A percentile compares a stretch with the other conserved stretches of the same genome.
Conservation (phyloP, 2,797 vertebrate species). For the Coregonus ussuriensis region DNA sequence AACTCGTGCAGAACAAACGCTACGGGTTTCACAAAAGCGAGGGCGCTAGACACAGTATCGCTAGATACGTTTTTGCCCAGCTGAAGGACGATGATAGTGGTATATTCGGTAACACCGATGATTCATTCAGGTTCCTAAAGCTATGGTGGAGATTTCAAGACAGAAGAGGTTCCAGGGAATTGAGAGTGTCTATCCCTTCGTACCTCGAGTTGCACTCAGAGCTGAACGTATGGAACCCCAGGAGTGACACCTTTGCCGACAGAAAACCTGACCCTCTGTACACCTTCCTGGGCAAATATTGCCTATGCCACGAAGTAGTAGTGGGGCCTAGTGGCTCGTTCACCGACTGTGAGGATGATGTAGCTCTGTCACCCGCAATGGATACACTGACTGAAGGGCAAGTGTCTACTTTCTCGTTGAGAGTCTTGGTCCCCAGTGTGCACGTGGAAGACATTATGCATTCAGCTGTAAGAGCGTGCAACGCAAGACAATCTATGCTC, state of each 20-base stretch:
- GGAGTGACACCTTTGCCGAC: background rate
- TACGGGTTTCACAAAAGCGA: background rate
- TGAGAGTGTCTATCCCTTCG: background rate
- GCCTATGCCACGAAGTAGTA: constrained; percentile 8
- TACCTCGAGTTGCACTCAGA: background rate
- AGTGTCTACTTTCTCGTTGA: background rate
- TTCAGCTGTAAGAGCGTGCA: background rate
- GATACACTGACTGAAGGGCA: background rate
- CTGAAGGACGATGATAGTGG: background rate
- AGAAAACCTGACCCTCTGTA: constrained; percentile 13
- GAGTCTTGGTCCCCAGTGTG: background rate
- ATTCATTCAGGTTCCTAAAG: constrained; percentile 3
- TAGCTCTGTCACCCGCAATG: background rate
- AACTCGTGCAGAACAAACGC: background rate
- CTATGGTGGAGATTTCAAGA: constrained; percentile 10
- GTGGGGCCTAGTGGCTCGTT: too few relatives aligned
- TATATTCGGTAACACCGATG: background rate
- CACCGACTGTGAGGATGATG: background rate
- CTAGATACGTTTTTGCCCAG: background rate
- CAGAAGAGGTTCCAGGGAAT: background rate
- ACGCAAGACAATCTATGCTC: background rate
- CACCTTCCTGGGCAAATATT: background rate
- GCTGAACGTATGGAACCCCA: background rate
- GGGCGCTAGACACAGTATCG: background rate
- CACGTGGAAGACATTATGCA: constrained; percentile 15